phyloP scores from a whole-genome alignment of 35 echinoderm and acorn worm genomes.

The Eucidaris tribuloides region DNA sequence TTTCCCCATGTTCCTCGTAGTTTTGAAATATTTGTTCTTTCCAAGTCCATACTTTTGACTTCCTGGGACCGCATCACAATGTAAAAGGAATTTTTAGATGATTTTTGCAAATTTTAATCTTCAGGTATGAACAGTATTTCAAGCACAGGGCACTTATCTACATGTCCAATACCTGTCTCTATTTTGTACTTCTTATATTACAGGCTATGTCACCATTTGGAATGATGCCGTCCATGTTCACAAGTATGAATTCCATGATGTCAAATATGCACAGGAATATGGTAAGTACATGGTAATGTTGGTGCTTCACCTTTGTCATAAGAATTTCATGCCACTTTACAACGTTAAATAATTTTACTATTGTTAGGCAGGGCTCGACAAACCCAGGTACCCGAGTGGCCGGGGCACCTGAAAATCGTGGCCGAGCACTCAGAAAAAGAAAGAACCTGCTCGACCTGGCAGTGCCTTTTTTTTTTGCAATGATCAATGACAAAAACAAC shows the following conservation, averaged over 20 bases:
- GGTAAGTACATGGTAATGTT: conserved; percentile 12
- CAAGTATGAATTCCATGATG: conserved; percentile 47
- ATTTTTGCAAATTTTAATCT: background rate
- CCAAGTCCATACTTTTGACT: too few relatives aligned
- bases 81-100: background rate
- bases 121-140: background rate
- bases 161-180: background rate
- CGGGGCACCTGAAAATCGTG: too few relatives aligned
- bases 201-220: conserved; percentile 41
- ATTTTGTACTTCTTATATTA: background rate
- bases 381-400: too few relatives aligned
- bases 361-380: too few relatives aligned
- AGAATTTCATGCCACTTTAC: background rate
- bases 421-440: too few relatives aligned
- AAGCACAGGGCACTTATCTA: background rate
- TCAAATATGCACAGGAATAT: conserved; percentile 29
- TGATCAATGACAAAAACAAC: too few relatives aligned
- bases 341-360: background rate
- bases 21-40: too few relatives aligned
- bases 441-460: background rate
- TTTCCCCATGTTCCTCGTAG: too few relatives aligned
- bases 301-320: background rate
- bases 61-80: too few relatives aligned
- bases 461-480: too few relatives aligned
- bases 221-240: conserved; percentile 35